Evolutionary conservation across 37 sponge, comb jelly and placozoan species (phyloP).

Genomic region (Aphrocallistes beatrix): DNA sequence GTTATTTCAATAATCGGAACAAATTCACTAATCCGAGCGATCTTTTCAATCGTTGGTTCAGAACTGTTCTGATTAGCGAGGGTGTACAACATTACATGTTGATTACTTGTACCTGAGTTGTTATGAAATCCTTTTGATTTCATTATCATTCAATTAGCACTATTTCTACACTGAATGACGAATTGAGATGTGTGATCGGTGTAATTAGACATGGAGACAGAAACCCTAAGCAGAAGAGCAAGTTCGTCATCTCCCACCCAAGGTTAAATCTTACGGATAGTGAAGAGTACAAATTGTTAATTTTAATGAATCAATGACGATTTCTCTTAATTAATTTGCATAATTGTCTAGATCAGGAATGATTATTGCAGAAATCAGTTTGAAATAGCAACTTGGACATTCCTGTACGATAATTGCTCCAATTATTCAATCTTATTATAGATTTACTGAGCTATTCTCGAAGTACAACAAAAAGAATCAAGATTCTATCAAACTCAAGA

Average conservation of each 20-base stretch:
- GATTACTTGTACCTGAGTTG: too few relatives aligned
- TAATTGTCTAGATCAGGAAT: not conserved
- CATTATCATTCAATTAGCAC: too few relatives aligned
- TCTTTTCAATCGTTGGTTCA: too few relatives aligned
- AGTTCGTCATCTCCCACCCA: constrained; percentile 65
- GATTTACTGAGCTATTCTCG: constrained; percentile 40
- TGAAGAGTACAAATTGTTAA: not conserved
- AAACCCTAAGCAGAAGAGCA: constrained; percentile 94
- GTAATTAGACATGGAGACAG: constrained; percentile 86
- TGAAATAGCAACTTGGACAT: too few relatives aligned
- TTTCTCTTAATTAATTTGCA: not conserved
- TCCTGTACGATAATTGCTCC: not conserved
- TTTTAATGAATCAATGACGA: constrained; percentile 20
- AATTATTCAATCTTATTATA: not conserved
- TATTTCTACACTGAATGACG: too few relatives aligned
- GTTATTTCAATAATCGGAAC: too few relatives aligned
- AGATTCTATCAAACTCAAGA: constrained; percentile 58
- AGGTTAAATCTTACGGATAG: constrained; percentile 1
- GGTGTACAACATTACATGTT: too few relatives aligned
- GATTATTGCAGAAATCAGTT: not conserved
- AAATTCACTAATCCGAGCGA: too few relatives aligned
- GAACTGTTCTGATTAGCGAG: too few relatives aligned
- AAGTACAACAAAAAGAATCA: constrained; percentile 42
- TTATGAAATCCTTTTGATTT: too few relatives aligned
- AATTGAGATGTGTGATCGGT: constrained; percentile 79